Conservation (phyloP, 2,888 invertebrate genomes). For the Cataglyphis altisquamis region DNA sequence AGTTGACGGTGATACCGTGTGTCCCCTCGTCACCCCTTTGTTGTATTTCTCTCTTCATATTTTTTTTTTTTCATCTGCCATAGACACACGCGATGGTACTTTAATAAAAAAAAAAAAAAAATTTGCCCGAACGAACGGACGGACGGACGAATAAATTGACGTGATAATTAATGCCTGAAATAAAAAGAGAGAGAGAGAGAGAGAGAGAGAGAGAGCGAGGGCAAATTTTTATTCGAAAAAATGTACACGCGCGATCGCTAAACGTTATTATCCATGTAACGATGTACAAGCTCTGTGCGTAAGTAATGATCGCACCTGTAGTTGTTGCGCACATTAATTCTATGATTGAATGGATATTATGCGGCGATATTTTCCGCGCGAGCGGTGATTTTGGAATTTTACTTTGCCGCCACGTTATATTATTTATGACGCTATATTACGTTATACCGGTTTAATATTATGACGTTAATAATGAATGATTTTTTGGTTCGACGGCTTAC, state of each 20-base stretch:
- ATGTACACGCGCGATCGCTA: constrained; percentile 1
- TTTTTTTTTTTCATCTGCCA: constrained; percentile 50
- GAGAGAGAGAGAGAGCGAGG: neutral
- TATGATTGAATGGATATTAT: neutral
- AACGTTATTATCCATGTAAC: constrained; percentile 30
- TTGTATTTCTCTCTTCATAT: constrained; percentile 46
- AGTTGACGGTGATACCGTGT: constrained; percentile 28
- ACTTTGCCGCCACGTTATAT: constrained; percentile 7
- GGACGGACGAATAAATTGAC: constrained; percentile 28
- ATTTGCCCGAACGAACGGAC: neutral
- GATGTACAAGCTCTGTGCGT: constrained; percentile 10
- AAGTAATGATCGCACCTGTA: constrained; percentile 15
- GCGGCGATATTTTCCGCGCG: constrained; percentile 23
- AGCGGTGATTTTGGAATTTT: constrained; percentile 32
- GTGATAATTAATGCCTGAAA: constrained; percentile 45
- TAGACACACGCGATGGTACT: constrained; percentile 36
- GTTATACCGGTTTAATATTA: constrained; percentile 29
- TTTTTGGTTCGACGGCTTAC: constrained; percentile 35
- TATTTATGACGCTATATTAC: constrained; percentile 36
- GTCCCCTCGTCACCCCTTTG: neutral
- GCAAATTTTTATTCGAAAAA: constrained; percentile 44
- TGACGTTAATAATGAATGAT: constrained; percentile 45
- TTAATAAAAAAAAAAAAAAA: constrained; percentile 49
- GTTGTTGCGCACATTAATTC: constrained; percentile 33
- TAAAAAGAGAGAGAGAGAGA: constrained; percentile 7